phyloP scores from a whole-genome alignment of 2,888 invertebrate genomes.

The Drosophila neoperkinsi region DNA sequence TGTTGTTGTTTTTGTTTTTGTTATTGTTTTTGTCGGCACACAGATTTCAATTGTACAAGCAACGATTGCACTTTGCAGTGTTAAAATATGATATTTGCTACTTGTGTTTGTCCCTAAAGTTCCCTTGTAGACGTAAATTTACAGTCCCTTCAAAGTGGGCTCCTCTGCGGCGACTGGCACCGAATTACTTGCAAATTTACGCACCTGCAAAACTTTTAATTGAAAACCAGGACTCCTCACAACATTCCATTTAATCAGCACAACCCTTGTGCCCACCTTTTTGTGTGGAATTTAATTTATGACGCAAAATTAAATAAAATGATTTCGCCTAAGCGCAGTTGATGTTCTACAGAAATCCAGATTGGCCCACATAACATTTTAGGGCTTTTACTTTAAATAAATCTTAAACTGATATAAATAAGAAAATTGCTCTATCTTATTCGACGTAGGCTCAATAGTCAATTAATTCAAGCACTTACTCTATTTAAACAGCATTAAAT shows the following conservation, averaged over 20 bases:
- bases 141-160: constrained; percentile 42
- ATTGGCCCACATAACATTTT: constrained; percentile 33
- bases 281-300: constrained; percentile 56
- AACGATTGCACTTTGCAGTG: constrained; percentile 28
- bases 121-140: constrained; percentile 34
- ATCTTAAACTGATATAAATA: background rate
- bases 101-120: constrained; percentile 2
- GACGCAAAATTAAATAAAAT: constrained; percentile 49
- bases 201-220: constrained; percentile 82
- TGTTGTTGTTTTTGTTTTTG: background rate
- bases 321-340: constrained; percentile 24
- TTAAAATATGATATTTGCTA: constrained; percentile 40
- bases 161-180: constrained; percentile 24
- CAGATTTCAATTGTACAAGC: constrained; percentile 72
- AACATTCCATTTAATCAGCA: constrained; percentile 62
- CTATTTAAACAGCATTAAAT: background rate
- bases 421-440: background rate
- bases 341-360: constrained; percentile 8
- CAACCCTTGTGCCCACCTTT: background rate
- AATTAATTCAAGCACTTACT: background rate
- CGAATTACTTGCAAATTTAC: constrained; percentile 59
- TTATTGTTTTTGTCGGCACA: constrained; percentile 61
- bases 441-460: background rate
- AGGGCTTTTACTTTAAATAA: background rate
- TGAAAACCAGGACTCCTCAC: constrained; percentile 67